Conservation (phyloP, 2,797 vertebrate genomes). For the Cuniculus paca region DNA sequence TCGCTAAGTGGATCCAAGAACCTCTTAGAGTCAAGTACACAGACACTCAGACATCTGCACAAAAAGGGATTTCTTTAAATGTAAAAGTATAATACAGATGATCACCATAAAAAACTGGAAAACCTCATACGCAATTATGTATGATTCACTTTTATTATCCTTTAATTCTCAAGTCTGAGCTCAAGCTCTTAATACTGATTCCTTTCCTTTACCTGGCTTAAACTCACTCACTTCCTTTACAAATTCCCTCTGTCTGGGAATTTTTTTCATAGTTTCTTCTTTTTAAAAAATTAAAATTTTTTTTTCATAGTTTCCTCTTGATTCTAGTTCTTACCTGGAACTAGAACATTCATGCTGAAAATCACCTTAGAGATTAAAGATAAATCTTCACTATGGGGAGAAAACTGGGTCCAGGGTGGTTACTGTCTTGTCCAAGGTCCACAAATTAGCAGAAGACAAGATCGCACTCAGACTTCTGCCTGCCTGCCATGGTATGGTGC, state of each 20-base stretch:
- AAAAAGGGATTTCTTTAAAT: neutral
- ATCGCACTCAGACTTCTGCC: neutral
- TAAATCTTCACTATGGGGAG: neutral
- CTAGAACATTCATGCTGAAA: neutral
- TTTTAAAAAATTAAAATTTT: too few relatives aligned
- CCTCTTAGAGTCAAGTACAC: conserved; percentile 15
- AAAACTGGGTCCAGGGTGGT: neutral
- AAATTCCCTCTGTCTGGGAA: neutral
- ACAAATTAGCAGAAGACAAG: neutral
- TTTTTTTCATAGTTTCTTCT: neutral
- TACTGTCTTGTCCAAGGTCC: neutral
- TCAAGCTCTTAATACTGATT: neutral
- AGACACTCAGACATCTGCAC: neutral
- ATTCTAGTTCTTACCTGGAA: neutral
- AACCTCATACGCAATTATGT: neutral
- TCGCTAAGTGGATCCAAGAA: conserved; percentile 19
- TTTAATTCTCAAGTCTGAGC: neutral
- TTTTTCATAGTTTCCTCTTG: neutral
- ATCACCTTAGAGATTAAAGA: neutral
- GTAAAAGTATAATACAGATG: neutral
- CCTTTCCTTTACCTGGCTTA: neutral
- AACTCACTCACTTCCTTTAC: neutral
- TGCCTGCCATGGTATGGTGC: neutral
- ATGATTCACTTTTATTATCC: neutral
- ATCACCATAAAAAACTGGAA: neutral